Base-by-base conservation (phyloP, 35 echinoderm and acorn worm species). In the Strongylocentrotus purpuratus region DNA sequence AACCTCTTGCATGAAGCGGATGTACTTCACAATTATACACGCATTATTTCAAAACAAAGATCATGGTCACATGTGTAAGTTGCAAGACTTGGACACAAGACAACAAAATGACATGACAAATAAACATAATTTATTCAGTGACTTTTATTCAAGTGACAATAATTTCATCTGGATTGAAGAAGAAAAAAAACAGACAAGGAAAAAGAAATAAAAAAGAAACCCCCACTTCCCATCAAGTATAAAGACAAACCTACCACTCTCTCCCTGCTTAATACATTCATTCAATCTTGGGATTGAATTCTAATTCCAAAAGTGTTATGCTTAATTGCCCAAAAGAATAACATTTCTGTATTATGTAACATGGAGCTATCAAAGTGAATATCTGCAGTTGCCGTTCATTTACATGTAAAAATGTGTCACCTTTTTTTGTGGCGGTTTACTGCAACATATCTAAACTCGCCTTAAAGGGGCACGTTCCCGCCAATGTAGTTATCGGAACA, bases 141-240 rank as follows among this genome's bases (percentile, higher is more conserved):
- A 78, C 65, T 78, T 78, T 78, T 78, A 78, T 78, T 78, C 65
- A 78, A 78, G 65, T 78, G 65, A 78, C 65, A 78, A 78, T 78
- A 0, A 78, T 78, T 78, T 78, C 65, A 78, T 78, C 65, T n/a
- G 65, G 22, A 78, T 78, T 78, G 65, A n/a, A 78, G 65, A n/a
- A 78, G 20, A 78, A 28, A 78, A 78, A 78, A 78, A 78, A 52
- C 35, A 41, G 35, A 41, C 35, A 41, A 41, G 35, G 11, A 59
- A 59, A 59, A 10, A 59, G 2, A 59, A 59, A 17, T 59, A 17
- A 28, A 70, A 65, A 70, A 22, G 7, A 78, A 78, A 78, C 4
- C 65, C 61, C 65, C 22, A n/a, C 22, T 78, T 28, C 65, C 65
- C 22, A 5, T 8, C n/a, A n/a, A n/a, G 3, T 41, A 41, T 41